Evolutionary conservation across 2,888 invertebrate genomes (phyloP).

Genomic region (Rhabditoides inermis): DNA sequence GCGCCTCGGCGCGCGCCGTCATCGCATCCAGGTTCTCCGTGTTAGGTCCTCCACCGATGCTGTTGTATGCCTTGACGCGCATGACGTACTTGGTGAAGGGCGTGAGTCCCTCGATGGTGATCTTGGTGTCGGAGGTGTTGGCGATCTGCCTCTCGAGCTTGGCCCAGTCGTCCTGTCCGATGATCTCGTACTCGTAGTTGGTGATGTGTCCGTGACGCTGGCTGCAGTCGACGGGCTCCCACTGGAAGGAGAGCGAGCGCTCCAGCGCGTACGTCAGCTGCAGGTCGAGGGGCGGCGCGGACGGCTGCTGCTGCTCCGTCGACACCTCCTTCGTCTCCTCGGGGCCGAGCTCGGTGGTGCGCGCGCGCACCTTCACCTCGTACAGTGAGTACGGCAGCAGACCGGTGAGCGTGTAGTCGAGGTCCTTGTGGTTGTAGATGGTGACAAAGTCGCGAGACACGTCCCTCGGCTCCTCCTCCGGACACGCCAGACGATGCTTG

Average conservation of each 20-base stretch:
- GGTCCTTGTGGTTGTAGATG: constrained; percentile 52
- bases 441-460: constrained; percentile 51
- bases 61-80: constrained; percentile 50
- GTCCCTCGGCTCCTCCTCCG: constrained; percentile 51
- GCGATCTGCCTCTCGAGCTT: constrained; percentile 52
- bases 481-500: constrained; percentile 52
- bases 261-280: constrained; percentile 49
- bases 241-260: constrained; percentile 34
- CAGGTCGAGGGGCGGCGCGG: constrained; percentile 51
- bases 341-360: constrained; percentile 50
- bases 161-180: constrained; percentile 53
- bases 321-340: constrained; percentile 49
- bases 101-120: constrained; percentile 50
- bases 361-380: constrained; percentile 45
- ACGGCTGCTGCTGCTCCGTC: constrained; percentile 49
- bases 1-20: constrained; percentile 50
- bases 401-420: constrained; percentile 50
- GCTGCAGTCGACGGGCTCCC: constrained; percentile 51
- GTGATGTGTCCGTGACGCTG: constrained; percentile 51
- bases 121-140: constrained; percentile 46
- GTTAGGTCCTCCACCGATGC: constrained; percentile 51
- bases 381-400: constrained; percentile 52
- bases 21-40: constrained; percentile 52
- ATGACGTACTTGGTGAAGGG: constrained; percentile 52
- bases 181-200: constrained; percentile 52